A percentile compares a stretch with the other conserved stretches of the same genome.
These are phyloP conservation scores for Maniola hyperantus DNA, from an alignment of 2,888 invertebrate species.

Conservation along the genomic window DNA sequence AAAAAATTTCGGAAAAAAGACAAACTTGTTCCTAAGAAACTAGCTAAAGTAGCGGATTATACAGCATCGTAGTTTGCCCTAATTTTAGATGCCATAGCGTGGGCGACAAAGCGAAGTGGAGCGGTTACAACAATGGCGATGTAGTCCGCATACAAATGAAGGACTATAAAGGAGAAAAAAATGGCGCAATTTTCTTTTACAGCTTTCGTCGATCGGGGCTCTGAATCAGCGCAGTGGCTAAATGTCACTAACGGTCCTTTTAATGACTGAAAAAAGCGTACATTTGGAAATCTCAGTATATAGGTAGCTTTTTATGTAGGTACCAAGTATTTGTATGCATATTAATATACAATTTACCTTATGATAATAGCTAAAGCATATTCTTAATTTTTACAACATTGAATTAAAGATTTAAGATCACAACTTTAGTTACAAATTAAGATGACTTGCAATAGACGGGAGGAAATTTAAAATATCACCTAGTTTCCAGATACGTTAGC, in stretches of 20 bases:
- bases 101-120: slow-evolving; percentile 15
- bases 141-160: slow-evolving; percentile 21
- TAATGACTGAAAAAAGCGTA: too few species aligned
- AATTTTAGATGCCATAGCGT: slow-evolving; percentile 13
- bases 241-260: neutral
- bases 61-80: slow-evolving; percentile 3
- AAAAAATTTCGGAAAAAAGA: neutral
- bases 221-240: neutral
- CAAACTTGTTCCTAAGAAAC: neutral
- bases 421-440: neutral
- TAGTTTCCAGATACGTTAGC: slow-evolving; percentile 60
- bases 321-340: too few species aligned
- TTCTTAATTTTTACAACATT: too few species aligned
- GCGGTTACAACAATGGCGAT: slow-evolving; percentile 11
- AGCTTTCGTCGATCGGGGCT: slow-evolving; percentile 7
- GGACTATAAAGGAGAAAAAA: slow-evolving; percentile 19
- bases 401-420: too few species aligned
- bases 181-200: slow-evolving; percentile 16
- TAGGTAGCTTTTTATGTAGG: too few species aligned
- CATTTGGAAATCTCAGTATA: too few species aligned
- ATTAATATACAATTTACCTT: too few species aligned
- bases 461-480: slow-evolving; percentile 70
- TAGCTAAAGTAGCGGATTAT: slow-evolving; percentile 10
- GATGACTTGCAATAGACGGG: slow-evolving; percentile 48
- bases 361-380: too few species aligned